A percentile compares a stretch with the other conserved stretches of the same genome.
These are phyloP conservation scores for Sphaeramia orbicularis DNA, from an alignment of 2,797 vertebrate species.

Conservation along the genomic window DNA sequence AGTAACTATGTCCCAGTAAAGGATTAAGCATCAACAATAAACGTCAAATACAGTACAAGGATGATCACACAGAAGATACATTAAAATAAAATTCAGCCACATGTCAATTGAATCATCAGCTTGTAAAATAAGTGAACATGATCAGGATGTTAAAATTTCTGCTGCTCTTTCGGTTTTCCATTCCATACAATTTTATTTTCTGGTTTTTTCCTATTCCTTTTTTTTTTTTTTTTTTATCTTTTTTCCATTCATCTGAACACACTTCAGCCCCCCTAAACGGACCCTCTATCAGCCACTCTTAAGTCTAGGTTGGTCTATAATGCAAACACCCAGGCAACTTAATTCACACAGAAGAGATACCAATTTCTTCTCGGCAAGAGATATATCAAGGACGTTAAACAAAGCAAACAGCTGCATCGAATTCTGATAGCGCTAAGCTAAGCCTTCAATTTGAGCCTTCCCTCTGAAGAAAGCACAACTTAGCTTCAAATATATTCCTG, in stretches of 20 bases:
- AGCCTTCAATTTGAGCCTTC: slow-evolving; percentile 81
- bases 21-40: slow-evolving; percentile 42
- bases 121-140: slow-evolving; percentile 2
- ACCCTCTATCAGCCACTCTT: slow-evolving; percentile 44
- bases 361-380: slow-evolving; percentile 81
- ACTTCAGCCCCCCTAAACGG: slow-evolving; percentile 33
- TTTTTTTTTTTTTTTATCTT: slow-evolving; percentile 39
- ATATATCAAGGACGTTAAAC: slow-evolving; percentile 84
- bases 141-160: neutral
- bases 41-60: slow-evolving; percentile 35
- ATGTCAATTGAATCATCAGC: slow-evolving; percentile 30
- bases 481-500: slow-evolving; percentile 80
- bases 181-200: slow-evolving; percentile 8
- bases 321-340: slow-evolving; percentile 78
- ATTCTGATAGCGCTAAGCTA: slow-evolving; percentile 76
- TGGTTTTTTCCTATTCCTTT: slow-evolving; percentile 29
- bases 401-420: slow-evolving; percentile 84
- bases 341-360: slow-evolving; percentile 81
- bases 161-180: neutral
- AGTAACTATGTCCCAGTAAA: slow-evolving; percentile 50
- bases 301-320: slow-evolving; percentile 50
- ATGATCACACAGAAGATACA: slow-evolving; percentile 23
- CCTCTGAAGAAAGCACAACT: slow-evolving; percentile 71
- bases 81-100: slow-evolving; percentile 13
- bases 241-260: slow-evolving; percentile 53